phyloP scores from a whole-genome alignment of 2,113 vertebrate genomes.

The Mobula hypostoma region DNA sequence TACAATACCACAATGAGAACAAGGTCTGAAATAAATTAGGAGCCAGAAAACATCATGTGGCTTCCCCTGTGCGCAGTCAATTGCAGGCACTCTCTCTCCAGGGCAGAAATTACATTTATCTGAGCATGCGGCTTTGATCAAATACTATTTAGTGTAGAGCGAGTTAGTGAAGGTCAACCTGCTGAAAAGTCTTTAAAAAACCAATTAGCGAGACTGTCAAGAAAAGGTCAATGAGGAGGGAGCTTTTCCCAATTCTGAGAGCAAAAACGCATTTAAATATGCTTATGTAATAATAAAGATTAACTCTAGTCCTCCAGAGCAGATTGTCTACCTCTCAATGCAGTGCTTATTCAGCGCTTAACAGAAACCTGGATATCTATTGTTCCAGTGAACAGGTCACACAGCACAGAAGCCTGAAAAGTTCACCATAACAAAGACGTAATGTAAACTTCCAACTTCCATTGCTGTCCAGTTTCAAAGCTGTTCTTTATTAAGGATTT shows the following conservation, averaged over 20 bases:
- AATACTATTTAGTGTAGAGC: neutral
- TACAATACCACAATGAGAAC: neutral
- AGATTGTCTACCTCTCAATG: neutral
- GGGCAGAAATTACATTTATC: neutral
- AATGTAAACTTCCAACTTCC: neutral
- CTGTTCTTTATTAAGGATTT: neutral
- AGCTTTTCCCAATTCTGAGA: neutral
- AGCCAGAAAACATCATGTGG: neutral
- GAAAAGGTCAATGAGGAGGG: neutral
- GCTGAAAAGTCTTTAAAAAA: conserved; percentile 14
- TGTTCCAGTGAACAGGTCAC: neutral
- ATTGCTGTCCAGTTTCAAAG: neutral
- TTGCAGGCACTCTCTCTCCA: neutral
- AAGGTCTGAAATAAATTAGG: neutral
- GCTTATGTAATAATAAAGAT: neutral
- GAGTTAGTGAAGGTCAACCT: neutral
- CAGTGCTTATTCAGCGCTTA: neutral
- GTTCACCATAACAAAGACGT: neutral
- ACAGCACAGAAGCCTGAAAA: neutral
- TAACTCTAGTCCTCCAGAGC: neutral
- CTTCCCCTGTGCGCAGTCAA: neutral
- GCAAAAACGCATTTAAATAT: neutral
- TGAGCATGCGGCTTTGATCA: neutral
- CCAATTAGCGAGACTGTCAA: conserved; percentile 16
- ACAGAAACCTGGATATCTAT: neutral